These are phyloP conservation scores for honey bee (Apis mellifera) DNA, from an alignment of 1,140 invertebrate genomes.

Conservation along the genomic window Amel_HAv3.1 CM009931.2:27514501-27515000, in stretches of 20 bases:
- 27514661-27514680: background rate
- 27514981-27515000: background rate
- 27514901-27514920: conserved; percentile 68
- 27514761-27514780: too few relatives aligned
- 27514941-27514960: conserved; percentile 41
- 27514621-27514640: too few relatives aligned
- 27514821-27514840: background rate
- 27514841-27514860: background rate
- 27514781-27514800: too few relatives aligned
- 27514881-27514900: conserved; percentile 58
- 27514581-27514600: too few relatives aligned
- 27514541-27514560: conserved; percentile 9
- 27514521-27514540: conserved; percentile 78
- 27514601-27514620: too few relatives aligned
- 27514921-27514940: conserved; percentile 66
- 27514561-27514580: too few relatives aligned
- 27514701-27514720: background rate
- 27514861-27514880: conserved; percentile 4
- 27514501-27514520: conserved; percentile 70
- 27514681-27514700: too few relatives aligned
- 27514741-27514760: too few relatives aligned
- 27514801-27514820: too few relatives aligned
- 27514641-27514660: conserved; percentile 1
- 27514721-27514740: background rate
- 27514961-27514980: conserved; percentile 26